Evolutionary conservation across 2,888 invertebrate genomes (phyloP), one percentile per base, ranked within the genome.

Genomic region (Timema cristinae): DNA sequence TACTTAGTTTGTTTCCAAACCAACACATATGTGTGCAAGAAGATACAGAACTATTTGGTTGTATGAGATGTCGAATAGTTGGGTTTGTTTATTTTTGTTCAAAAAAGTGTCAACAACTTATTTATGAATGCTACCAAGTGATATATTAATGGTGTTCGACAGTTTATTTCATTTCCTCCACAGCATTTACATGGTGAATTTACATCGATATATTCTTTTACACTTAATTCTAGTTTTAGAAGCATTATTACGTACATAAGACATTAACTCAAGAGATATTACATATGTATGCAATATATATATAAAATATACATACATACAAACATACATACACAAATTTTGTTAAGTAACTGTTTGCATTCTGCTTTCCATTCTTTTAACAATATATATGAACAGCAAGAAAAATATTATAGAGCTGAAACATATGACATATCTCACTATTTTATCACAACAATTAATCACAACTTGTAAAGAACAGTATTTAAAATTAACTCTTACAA

Each of bases 141-240:
- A 32, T 32, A 32, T 32, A 32, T 32, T 32, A 32, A 32, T 32
- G 32, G 32, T 32, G 32, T 32, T 32, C 32, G 32, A 32, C 32
- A 32, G 32, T 68, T 66, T 66, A 66, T 71, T 67, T 54, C 67
- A 70, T 72, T 70, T 70, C 70, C 72, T 70, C 49, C 72, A 72
- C 32, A 32, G 72, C 69, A 52, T 72, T 61, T 71, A 71, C 68
- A 72, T 70, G 72, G 72, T 72, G 69, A 67, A 66, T 69, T 50
- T 68, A 66, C 69, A 47, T 32, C 47, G 7, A 16, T 63, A 59
- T 52, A 71, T 48, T 54, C 10, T 54, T 54, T 56, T 71, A 69
- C 51, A 67, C 56, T 49, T 72, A 67, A 69, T 54, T 51, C 10
- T 71, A 67, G n/a, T 66, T 52, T 15, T 59, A 48, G 32, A 68